Conservation (phyloP, 2,113 vertebrate species). For the Poeciliopsis prolifica region DNA sequence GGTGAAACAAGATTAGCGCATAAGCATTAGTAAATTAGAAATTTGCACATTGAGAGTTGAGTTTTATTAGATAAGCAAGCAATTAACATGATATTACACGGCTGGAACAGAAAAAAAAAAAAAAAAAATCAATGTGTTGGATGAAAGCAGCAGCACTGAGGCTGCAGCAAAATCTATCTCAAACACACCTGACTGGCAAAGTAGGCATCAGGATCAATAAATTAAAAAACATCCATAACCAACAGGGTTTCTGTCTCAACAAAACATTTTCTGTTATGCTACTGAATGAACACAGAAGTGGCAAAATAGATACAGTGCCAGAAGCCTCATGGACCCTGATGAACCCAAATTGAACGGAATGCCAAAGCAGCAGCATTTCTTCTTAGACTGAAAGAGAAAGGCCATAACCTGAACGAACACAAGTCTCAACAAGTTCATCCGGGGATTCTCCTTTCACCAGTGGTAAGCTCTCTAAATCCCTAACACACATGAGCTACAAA, state of each 20-base stretch:
- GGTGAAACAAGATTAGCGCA: slow-evolving; percentile 17
- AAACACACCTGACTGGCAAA: neutral
- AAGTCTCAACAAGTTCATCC: slow-evolving; percentile 22
- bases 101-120: slow-evolving; percentile 3
- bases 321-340: too few relatives aligned
- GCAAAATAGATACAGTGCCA: too few relatives aligned
- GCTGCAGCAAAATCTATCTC: neutral
- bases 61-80: slow-evolving; percentile 13
- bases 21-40: slow-evolving; percentile 1
- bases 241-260: neutral
- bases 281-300: neutral
- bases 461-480: slow-evolving; percentile 23
- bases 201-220: neutral
- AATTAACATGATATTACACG: slow-evolving; percentile 1
- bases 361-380: slow-evolving; percentile 12
- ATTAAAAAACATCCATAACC: neutral
- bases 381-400: slow-evolving; percentile 20
- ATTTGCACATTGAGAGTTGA: neutral
- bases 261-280: neutral
- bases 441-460: slow-evolving; percentile 32
- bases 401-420: slow-evolving; percentile 5
- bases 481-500: slow-evolving; percentile 19
- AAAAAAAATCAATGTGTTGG: neutral
- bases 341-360: too few relatives aligned
- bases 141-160: neutral